Base-by-base conservation (phyloP, 2,113 vertebrate species). In the Ophiodon elongatus region DNA sequence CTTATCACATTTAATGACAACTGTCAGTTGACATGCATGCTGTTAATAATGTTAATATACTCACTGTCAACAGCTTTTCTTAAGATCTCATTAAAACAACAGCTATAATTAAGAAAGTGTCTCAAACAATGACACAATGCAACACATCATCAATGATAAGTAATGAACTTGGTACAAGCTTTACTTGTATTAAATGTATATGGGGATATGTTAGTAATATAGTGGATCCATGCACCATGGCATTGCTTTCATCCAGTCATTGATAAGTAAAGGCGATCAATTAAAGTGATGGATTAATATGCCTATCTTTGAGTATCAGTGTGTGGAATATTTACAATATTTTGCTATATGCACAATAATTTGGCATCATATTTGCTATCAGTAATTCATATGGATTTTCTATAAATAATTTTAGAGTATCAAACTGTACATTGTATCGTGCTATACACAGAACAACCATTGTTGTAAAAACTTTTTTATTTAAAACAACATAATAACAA, bases 11-110 rank as follows among this genome's bases (percentile, higher is more conserved):
- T 77, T 80, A 15, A 25, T 63, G 80, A 78, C 81, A 83, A 41
- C 76, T 74, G 77, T 85, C 74, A 54, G 39, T 57, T 84, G 76
- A 77, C 57, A 83, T 82, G 43, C 25, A 11, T 77, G 78, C 73
- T 76, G 59, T 81, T 89, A 84, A 87, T 82, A 79, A 79, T 80
- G 57, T 79, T 84, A 74, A 91, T 86, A 75, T 66, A 79, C 80
- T 83, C 68, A 70, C 81, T 83, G 77, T 88, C 83, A 87, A 64
- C 73, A 84, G 70, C 77, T 79, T 81, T 83, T 81, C 69, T 80
- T 63, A 66, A 69, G 37, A 70, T 79, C 85, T 87, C 68, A 87
- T 90, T 92, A 89, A 73, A 89, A 85, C 50, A 73, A 57, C 70
- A 33, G 35, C 70, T 25, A 60, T 57, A 77, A 75, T 80, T 74